Percentiles rank a stretch among this genome's conserved stretches.
phyloP scores from a whole-genome alignment of 35 echinoderm and acorn worm species.

The Anneissia japonica region DNA sequence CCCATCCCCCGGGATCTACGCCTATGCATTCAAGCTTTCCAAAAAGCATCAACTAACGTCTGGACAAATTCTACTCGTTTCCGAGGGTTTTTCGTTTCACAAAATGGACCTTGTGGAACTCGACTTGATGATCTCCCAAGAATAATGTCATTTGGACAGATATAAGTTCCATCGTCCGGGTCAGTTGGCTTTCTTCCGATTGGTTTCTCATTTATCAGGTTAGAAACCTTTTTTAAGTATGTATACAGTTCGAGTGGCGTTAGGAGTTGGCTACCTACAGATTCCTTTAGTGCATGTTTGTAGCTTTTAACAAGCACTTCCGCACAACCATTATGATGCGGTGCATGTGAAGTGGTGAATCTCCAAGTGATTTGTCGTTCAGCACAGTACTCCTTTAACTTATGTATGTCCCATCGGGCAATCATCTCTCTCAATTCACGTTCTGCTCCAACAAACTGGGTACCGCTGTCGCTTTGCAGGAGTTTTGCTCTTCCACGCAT shows the following conservation, averaged over 20 bases:
- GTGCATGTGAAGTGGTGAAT: neutral
- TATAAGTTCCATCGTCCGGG: constrained; percentile 37
- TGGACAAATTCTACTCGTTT: constrained; percentile 61
- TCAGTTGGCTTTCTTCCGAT: constrained; percentile 44
- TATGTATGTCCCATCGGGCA: neutral
- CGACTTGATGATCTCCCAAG: constrained; percentile 20
- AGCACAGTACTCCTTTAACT: neutral
- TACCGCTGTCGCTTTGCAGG: constrained; percentile 19
- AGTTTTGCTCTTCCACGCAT: constrained; percentile 21
- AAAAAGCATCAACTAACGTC: constrained; percentile 49
- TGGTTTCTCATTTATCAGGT: constrained; percentile 13
- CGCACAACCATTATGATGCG: neutral
- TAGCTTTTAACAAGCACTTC: neutral
- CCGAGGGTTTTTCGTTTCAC: constrained; percentile 36
- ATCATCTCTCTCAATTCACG: neutral
- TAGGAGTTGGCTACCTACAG: neutral
- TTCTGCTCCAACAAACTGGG: neutral
- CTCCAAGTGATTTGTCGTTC: neutral
- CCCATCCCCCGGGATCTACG: too few species aligned
- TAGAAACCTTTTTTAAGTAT: neutral
- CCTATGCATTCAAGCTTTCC: constrained; percentile 37
- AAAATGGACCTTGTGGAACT: constrained; percentile 50
- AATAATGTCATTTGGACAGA: constrained; percentile 50
- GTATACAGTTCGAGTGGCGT: neutral
- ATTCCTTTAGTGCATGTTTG: neutral